Evolutionary conservation across 2,113 vertebrate species (phyloP).

Genomic region (Macrotis lagotis): DNA sequence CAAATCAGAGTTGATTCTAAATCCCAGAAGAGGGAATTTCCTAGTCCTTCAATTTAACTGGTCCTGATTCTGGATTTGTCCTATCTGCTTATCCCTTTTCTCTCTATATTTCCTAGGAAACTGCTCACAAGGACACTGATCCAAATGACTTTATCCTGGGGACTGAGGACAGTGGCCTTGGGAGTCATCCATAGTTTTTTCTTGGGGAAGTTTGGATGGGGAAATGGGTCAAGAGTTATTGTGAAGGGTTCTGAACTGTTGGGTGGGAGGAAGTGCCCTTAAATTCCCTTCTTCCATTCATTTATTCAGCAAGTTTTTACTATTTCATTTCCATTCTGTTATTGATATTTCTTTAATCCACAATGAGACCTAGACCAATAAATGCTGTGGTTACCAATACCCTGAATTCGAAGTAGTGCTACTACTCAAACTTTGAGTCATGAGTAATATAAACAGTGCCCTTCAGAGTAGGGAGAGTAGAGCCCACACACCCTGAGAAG

Average conservation of each 20-base stretch:
- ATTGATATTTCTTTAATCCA: neutral
- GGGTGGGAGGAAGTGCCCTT: neutral
- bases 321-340: neutral
- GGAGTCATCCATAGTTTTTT: neutral
- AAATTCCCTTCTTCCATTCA: neutral
- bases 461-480: no score
- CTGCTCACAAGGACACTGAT: neutral
- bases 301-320: neutral
- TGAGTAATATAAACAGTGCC: neutral
- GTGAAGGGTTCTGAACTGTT: neutral
- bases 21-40: neutral
- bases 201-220: neutral
- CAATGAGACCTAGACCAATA: neutral
- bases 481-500: neutral
- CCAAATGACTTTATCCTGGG: neutral
- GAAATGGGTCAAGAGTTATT: neutral
- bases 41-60: neutral
- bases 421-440: neutral
- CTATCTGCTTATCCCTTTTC: neutral
- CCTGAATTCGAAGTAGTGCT: neutral
- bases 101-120: neutral
- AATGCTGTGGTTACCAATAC: neutral
- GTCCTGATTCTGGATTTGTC: neutral
- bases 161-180: neutral
- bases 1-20: neutral